Evolutionary conservation across 2,888 invertebrate species (phyloP), one percentile per base, ranked within the genome.

Genomic region (Crocallis elinguaria): DNA sequence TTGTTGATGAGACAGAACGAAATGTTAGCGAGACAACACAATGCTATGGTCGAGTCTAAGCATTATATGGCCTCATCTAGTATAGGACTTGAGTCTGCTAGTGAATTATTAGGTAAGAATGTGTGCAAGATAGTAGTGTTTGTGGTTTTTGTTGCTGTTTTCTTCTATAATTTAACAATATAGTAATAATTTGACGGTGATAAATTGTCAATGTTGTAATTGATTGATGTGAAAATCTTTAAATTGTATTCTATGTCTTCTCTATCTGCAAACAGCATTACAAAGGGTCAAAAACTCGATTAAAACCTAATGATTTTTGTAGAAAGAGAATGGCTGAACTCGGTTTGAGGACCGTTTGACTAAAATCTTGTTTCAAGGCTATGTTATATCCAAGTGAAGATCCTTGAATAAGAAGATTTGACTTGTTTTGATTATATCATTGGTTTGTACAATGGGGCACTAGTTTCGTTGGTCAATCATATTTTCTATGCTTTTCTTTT

Each of bases 61-160:
- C 90, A 86, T 67, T 91, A 82, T 72, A 78, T 88, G 84, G 77
- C 84, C 48, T 68, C 80, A 11, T 75, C 80, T 67, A 87, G 83
- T 86, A 84, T 88, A 88, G 88, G 84, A 67, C 75, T 85, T 33
- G 90, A 89, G 41, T 83, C 87, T 46, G 76, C 82, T 88, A 90
- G 84, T 86, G 90, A 91, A 86, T 76, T 90, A 85, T 87, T 91
- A 90, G 90, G 90, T 91, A 64, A 84, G 78, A 36, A 30, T 13
- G 12, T 41, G 27, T 52, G 48, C 48, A 9, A 38, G 17, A 16
- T 42, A 16, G 33, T 32, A 9, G 39, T 45, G 6, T 42, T 49
- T 35, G 30, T 21, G 27, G 11, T 42, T 36, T 25, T 27, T 39
- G 41, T 13, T 33, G 51, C 55, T 39, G 57, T 57, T 9, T 29